Conservation (phyloP, 2,113 vertebrate genomes). For the Agelaius tricolor region DNA sequence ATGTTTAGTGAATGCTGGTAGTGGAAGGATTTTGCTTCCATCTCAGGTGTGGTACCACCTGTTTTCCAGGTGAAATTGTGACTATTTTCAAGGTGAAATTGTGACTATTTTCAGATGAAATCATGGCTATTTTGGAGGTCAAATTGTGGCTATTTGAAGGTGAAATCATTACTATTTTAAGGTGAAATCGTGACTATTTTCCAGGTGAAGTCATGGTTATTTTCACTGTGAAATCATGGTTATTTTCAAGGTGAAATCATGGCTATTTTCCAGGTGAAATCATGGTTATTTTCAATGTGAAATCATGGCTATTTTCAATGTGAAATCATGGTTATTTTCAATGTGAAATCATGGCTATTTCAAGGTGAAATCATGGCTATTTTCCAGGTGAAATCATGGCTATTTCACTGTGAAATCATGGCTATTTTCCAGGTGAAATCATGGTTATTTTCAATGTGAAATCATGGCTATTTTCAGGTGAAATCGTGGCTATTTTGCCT, state of each 20-base stretch:
- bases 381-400: not conserved
- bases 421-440: no score
- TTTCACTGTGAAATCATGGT: not conserved
- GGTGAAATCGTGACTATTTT: no score
- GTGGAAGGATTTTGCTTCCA: not conserved
- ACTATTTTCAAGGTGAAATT: not conserved
- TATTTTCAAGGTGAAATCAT: not conserved
- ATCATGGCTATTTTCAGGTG: not conserved
- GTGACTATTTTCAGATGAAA: not conserved
- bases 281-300: no score
- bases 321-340: no score
- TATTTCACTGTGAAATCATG: not conserved
- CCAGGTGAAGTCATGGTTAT: no score
- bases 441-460: no score
- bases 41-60: rapidly evolving
- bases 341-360: no score
- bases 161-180: no score
- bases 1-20: not conserved
- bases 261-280: not conserved
- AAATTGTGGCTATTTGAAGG: no score
- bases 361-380: no score
- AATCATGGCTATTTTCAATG: no score
- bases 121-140: no score
- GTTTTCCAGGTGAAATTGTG: not conserved
- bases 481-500: not conserved